These are phyloP conservation scores for Opisthocomus hoazin DNA, from an alignment of 2,113 vertebrate genomes.

Conservation along the genomic window DNA sequence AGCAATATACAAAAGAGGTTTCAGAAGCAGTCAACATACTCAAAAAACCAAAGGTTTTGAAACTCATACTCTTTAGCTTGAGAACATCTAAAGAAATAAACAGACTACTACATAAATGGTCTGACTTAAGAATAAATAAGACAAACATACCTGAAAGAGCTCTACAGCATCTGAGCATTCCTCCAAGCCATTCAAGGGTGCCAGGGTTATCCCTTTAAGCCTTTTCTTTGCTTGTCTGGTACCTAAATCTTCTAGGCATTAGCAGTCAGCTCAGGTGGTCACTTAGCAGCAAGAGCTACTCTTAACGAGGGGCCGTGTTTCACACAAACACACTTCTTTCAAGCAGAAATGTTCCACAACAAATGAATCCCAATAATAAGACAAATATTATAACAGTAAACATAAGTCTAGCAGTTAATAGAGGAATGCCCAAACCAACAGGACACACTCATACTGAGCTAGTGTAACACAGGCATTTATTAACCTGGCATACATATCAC, in stretches of 20 bases:
- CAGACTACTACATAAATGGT: background rate
- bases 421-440: rapidly evolving
- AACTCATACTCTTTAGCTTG: background rate
- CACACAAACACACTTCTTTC: background rate
- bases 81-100: background rate
- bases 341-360: background rate
- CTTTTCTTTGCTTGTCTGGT: background rate
- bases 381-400: background rate
- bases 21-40: background rate
- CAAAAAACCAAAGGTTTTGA: background rate
- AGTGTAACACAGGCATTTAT: rapidly evolving
- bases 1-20: background rate
- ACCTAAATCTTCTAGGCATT: rapidly evolving
- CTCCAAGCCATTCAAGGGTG: background rate
- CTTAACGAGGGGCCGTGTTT: background rate
- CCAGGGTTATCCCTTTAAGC: background rate
- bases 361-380: background rate
- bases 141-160: background rate
- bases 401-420: background rate
- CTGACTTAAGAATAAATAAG: background rate
- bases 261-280: background rate
- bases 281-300: background rate
- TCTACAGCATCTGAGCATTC: background rate
- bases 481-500: background rate
- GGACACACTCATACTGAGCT: rapidly evolving